These are phyloP conservation scores for Ornithoptera alexandrae DNA, from an alignment of 2,888 invertebrate genomes.

Conservation along the genomic window DNA sequence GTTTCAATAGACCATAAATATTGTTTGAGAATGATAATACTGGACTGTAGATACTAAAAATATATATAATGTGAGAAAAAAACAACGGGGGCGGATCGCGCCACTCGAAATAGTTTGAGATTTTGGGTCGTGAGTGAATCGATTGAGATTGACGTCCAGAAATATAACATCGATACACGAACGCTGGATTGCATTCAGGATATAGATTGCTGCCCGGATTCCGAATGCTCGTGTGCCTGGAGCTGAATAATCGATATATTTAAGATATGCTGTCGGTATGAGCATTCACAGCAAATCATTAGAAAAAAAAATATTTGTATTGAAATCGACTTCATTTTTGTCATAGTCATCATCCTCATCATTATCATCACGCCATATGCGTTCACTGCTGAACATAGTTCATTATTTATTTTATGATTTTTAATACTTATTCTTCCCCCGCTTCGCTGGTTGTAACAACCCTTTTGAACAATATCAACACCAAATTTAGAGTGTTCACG, in stretches of 20 bases:
- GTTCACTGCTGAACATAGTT: no score
- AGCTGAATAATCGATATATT: slow-evolving; percentile 3
- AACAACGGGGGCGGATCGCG: slow-evolving; percentile 27
- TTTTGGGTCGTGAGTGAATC: slow-evolving; percentile 29
- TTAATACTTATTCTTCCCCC: no score
- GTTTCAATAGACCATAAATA: slow-evolving; percentile 24
- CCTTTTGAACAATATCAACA: no score
- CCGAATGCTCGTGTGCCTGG: not conserved
- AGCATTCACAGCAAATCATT: no score
- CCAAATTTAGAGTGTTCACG: no score
- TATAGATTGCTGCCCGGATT: slow-evolving; percentile 9
- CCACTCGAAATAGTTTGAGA: slow-evolving; percentile 37
- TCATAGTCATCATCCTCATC: no score
- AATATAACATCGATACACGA: slow-evolving; percentile 34
- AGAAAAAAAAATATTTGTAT: no score
- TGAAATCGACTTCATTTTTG: no score
- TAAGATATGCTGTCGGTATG: not conserved
- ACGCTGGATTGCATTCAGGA: slow-evolving; percentile 10
- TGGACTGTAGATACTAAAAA: slow-evolving; percentile 26
- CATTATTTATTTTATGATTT: no score
- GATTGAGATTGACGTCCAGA: slow-evolving; percentile 21
- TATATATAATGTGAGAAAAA: slow-evolving; percentile 29
- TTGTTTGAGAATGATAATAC: slow-evolving; percentile 12
- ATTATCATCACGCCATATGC: no score
- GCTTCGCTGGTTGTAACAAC: no score